These are phyloP conservation scores for Cephus sareptanus DNA, from an alignment of 2,888 invertebrate species.

Conservation along the genomic window DNA sequence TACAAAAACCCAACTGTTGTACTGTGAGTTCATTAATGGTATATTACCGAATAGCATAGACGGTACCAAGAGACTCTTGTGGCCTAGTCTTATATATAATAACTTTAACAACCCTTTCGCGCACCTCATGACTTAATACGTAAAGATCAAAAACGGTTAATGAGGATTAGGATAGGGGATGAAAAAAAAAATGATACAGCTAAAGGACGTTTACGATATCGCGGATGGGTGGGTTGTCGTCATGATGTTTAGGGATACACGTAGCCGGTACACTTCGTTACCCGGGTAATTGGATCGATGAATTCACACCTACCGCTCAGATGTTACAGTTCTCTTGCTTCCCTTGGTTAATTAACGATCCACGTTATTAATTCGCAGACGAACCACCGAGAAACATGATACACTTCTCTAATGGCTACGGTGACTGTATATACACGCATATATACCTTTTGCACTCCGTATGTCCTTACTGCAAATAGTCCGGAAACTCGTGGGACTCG, in stretches of 20 bases:
- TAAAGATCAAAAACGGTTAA: background rate
- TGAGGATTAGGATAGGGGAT: background rate
- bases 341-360: background rate
- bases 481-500: background rate
- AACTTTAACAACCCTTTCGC: background rate
- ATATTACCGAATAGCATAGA: background rate
- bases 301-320: background rate
- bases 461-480: background rate
- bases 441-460: background rate
- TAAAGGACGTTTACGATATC: background rate
- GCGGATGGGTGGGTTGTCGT: background rate
- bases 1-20: background rate
- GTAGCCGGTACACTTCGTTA: background rate
- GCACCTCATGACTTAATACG: background rate
- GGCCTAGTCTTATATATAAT: background rate
- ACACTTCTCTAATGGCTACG: background rate
- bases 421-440: background rate
- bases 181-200: background rate
- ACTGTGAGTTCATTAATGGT: background rate
- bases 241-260: background rate
- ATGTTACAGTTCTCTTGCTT: background rate
- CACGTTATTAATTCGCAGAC: background rate
- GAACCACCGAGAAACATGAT: background rate
- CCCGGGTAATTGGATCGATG: background rate
- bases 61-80: background rate